A percentile compares a stretch with the other conserved stretches of the same genome.
These are phyloP conservation scores for Chloroceryle amazona DNA, from an alignment of 2,797 vertebrate genomes.

Conservation along the genomic window DNA sequence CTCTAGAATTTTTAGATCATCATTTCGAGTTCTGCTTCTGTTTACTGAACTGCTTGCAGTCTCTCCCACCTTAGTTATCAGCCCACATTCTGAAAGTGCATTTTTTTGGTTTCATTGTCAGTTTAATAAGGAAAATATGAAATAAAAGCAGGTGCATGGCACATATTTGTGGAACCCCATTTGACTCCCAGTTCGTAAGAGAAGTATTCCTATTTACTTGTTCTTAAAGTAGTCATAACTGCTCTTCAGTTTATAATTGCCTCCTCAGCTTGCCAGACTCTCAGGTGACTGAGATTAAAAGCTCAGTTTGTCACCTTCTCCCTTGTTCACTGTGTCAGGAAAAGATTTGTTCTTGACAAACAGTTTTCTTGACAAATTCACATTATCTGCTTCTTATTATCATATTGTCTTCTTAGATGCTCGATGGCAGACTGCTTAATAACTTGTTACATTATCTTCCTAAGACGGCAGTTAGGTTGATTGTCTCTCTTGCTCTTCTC, in stretches of 20 bases:
- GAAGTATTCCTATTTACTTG: background rate
- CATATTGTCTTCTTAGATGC: background rate
- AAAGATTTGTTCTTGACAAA: background rate
- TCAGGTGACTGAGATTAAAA: background rate
- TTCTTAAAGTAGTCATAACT: background rate
- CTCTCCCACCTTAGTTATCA: background rate
- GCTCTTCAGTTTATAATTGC: background rate
- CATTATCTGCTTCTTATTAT: background rate
- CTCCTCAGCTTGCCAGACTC: background rate
- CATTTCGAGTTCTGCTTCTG: background rate
- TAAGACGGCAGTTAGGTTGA: background rate
- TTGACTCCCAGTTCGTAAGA: background rate
- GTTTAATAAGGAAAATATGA: background rate
- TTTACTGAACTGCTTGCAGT: background rate
- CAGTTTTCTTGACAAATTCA: background rate
- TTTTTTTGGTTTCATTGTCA: background rate
- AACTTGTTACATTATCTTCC: background rate
- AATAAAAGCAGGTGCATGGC: background rate
- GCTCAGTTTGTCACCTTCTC: background rate
- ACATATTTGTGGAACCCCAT: background rate
- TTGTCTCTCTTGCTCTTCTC: background rate
- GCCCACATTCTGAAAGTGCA: background rate
- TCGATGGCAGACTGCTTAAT: background rate
- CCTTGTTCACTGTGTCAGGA: background rate
- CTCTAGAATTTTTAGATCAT: background rate